A percentile compares a stretch with the other conserved stretches of the same genome.
Evolutionary conservation across 2,888 invertebrate genomes (phyloP).

Genomic region (Watsonalla cultraria): DNA sequence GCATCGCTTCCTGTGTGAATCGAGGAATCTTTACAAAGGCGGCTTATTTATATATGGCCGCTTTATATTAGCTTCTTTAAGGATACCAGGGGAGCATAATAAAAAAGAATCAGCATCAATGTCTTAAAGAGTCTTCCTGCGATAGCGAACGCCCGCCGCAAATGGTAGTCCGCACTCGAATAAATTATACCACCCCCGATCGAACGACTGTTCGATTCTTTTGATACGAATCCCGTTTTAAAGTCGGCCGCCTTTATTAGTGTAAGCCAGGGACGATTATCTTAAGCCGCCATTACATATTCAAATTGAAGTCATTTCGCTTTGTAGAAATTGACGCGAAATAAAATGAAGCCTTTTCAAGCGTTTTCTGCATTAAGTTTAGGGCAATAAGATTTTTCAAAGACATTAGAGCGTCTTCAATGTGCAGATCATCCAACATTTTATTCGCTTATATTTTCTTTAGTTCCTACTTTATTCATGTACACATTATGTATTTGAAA

Average conservation of each 20-base stretch:
- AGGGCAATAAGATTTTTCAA: slow-evolving; percentile 56
- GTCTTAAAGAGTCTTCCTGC: slow-evolving; percentile 76
- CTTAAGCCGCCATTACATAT: slow-evolving; percentile 77
- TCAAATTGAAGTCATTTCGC: slow-evolving; percentile 77
- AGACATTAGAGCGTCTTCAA: slow-evolving; percentile 21
- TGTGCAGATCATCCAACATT: slow-evolving; percentile 1
- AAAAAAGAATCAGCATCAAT: slow-evolving; percentile 79
- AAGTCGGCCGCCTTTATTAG: slow-evolving; percentile 74
- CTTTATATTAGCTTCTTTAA: slow-evolving; percentile 78
- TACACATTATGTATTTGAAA: neutral
- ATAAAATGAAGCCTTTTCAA: slow-evolving; percentile 73
- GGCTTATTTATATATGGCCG: slow-evolving; percentile 76
- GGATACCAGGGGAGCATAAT: slow-evolving; percentile 73
- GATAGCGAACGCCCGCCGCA: slow-evolving; percentile 70
- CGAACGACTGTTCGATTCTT: slow-evolving; percentile 77
- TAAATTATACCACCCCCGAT: slow-evolving; percentile 73
- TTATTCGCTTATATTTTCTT: neutral
- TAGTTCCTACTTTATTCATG: slow-evolving; percentile 1
- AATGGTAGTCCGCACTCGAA: slow-evolving; percentile 77
- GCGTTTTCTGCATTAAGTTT: slow-evolving; percentile 46
- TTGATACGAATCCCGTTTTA: slow-evolving; percentile 71
- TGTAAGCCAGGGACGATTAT: slow-evolving; percentile 77
- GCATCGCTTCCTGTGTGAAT: slow-evolving; percentile 60
- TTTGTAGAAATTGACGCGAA: slow-evolving; percentile 77
- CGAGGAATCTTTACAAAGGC: slow-evolving; percentile 61